Conservation (phyloP, 2,797 vertebrate genomes). For the Acanthornis magna region DNA sequence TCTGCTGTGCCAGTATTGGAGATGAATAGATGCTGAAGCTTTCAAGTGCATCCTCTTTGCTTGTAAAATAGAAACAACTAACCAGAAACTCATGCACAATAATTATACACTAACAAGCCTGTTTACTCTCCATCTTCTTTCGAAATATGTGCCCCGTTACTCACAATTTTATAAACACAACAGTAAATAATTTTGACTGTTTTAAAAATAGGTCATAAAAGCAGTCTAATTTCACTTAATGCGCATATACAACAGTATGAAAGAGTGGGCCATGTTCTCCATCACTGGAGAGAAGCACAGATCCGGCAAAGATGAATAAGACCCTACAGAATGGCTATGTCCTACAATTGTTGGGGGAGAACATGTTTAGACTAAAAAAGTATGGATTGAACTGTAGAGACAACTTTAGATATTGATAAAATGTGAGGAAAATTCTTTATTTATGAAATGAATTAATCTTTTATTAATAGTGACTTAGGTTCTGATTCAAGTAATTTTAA, state of each 20-base stretch:
- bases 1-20: constrained; percentile 23
- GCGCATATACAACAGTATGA: not conserved
- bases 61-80: constrained; percentile 48
- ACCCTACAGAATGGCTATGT: not conserved
- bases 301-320: not conserved
- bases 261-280: not conserved
- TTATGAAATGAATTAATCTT: not conserved
- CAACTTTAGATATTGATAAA: not conserved
- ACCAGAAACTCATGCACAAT: constrained; percentile 13
- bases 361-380: not conserved
- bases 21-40: constrained; percentile 47
- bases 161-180: constrained; percentile 19
- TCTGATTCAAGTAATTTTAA: not conserved
- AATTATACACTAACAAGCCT: constrained; percentile 34
- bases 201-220: constrained; percentile 49
- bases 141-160: constrained; percentile 20
- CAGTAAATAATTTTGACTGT: constrained; percentile 23
- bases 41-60: constrained; percentile 27
- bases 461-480: not conserved
- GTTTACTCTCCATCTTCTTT: constrained; percentile 36
- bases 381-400: not conserved
- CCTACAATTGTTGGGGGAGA: not conserved
- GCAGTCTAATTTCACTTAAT: constrained; percentile 38
- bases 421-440: not conserved
- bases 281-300: not conserved